phyloP scores from a whole-genome alignment of 1,140 invertebrate genomes.

The Scaptodrosophila lebanonensis region DNA sequence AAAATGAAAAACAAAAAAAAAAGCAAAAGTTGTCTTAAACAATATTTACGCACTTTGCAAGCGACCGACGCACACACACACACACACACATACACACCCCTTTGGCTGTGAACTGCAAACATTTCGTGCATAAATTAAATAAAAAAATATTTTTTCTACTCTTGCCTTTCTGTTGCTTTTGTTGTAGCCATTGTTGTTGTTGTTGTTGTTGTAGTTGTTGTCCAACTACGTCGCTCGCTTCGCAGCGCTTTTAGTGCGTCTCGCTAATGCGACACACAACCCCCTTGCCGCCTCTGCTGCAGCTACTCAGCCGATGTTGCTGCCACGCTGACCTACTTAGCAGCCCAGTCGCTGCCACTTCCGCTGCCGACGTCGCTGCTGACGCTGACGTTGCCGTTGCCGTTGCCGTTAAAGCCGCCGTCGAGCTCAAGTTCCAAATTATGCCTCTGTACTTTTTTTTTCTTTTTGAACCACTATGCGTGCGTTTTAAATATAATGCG shows the following conservation, averaged over 20 bases:
- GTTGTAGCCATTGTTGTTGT: slow-evolving; percentile 1
- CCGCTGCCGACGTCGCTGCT: too few relatives aligned
- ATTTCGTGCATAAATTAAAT: slow-evolving; percentile 58
- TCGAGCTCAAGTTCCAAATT: slow-evolving; percentile 72
- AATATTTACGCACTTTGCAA: slow-evolving; percentile 12
- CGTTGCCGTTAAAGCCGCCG: too few relatives aligned
- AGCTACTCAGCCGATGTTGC: slow-evolving; percentile 40
- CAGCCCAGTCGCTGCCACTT: too few relatives aligned
- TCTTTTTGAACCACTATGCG: slow-evolving; percentile 5
- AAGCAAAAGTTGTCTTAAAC: slow-evolving; percentile 54
- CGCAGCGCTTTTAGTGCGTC: slow-evolving; percentile 15
- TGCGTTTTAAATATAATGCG: too few relatives aligned
- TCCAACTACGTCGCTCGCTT: slow-evolving; percentile 14
- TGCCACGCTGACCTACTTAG: slow-evolving; percentile 71
- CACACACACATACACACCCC: slow-evolving; percentile 18
- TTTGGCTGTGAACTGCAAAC: slow-evolving; percentile 24
- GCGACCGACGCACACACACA: not conserved
- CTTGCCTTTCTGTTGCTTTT: slow-evolving; percentile 13
- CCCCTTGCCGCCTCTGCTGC: slow-evolving; percentile 17
- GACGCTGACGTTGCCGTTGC: too few relatives aligned
- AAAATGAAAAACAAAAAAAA: not conserved
- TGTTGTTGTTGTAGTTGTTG: slow-evolving; percentile 7
- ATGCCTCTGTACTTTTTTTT: slow-evolving; percentile 54
- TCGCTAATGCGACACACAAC: slow-evolving; percentile 45
- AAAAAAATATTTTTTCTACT: slow-evolving; percentile 44